phyloP scores from a whole-genome alignment of 2,888 invertebrate genomes.

The Rutpela maculata region DNA sequence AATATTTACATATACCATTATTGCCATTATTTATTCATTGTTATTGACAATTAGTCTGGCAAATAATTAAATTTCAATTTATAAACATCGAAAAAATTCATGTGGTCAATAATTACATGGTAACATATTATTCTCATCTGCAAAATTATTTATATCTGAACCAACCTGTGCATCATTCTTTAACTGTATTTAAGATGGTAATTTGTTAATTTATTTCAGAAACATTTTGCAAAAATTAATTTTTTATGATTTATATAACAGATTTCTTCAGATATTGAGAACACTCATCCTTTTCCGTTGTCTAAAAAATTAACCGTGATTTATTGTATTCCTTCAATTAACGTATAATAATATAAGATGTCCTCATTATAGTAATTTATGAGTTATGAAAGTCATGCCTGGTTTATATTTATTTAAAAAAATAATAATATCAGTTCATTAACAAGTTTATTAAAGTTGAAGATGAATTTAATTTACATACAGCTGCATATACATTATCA shows the following conservation, averaged over 20 bases:
- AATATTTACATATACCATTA: too few species aligned
- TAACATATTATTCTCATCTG: too few species aligned
- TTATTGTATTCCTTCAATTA: slow-evolving; percentile 12
- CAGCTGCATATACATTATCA: neutral
- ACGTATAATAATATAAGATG: neutral
- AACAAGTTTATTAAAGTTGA: neutral
- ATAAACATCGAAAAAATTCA: too few species aligned
- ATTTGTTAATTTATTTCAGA: neutral
- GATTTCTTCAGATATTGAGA: neutral
- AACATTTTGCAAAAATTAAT: neutral
- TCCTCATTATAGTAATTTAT: slow-evolving; percentile 26
- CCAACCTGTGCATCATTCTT: too few species aligned
- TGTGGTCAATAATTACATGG: too few species aligned
- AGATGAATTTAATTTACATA: neutral
- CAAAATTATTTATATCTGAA: too few species aligned
- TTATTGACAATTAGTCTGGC: too few species aligned
- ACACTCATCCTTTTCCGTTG: neutral
- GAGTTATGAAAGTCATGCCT: neutral
- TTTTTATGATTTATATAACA: neutral
- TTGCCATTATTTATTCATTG: too few species aligned
- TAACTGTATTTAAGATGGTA: neutral
- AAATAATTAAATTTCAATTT: too few species aligned
- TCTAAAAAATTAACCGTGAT: neutral
- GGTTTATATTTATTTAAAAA: slow-evolving; percentile 14
- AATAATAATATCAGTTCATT: slow-evolving; percentile 10